These are phyloP conservation scores for Tetramorium simillimum DNA, from an alignment of 1,140 invertebrate genomes.

Conservation along the genomic window DNA sequence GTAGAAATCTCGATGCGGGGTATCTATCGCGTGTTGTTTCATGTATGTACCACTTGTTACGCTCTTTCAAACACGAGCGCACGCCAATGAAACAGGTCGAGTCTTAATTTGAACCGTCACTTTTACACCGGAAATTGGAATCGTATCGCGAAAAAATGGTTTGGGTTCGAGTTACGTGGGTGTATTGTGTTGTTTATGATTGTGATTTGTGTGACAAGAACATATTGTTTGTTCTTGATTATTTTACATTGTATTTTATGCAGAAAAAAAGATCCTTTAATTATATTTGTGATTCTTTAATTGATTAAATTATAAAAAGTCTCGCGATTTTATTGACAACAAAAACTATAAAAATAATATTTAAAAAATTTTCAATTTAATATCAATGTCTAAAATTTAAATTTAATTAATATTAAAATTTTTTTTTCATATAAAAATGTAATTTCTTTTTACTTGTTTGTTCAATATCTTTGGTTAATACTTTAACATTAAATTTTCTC, in stretches of 20 bases:
- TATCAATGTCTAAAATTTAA: not conserved
- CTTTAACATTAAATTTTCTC: not conserved
- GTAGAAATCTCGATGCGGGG: conserved; percentile 29
- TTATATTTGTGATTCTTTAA: not conserved
- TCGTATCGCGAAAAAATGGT: not conserved
- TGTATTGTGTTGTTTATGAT: not conserved
- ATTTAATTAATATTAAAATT: no score
- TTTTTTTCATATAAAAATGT: not conserved
- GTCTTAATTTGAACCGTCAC: conserved; percentile 22
- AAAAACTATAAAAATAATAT: not conserved
- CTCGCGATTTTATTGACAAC: not conserved
- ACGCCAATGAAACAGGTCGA: conserved; percentile 23
- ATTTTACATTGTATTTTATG: not conserved
- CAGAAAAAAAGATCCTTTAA: not conserved
- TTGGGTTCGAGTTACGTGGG: not conserved
- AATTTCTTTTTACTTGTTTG: not conserved
- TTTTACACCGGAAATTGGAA: not conserved
- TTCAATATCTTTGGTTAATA: not conserved
- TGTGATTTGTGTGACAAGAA: not conserved
- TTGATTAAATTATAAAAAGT: not conserved
- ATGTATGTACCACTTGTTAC: conserved; percentile 39
- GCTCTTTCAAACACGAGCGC: not conserved
- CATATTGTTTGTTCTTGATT: not conserved
- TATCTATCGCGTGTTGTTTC: conserved; percentile 10
- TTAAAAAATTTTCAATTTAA: not conserved